Percentiles rank a stretch among this genome's conserved stretches.
Evolutionary conservation across 2,113 vertebrate species (phyloP).

Genomic region (Glaucomys volans): DNA sequence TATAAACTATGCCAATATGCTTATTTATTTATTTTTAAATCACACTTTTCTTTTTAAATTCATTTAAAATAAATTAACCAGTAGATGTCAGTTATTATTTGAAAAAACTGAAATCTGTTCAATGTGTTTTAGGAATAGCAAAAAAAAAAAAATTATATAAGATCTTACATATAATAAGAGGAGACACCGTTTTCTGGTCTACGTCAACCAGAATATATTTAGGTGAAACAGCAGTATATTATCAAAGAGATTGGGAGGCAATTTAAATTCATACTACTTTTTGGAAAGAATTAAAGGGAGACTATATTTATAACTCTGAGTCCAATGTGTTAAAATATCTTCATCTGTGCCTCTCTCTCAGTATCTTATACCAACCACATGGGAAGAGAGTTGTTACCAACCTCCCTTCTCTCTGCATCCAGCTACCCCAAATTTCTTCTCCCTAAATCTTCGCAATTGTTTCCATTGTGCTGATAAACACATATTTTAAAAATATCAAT

Average conservation of each 20-base stretch:
- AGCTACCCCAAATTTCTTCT: background rate
- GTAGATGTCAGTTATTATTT: background rate
- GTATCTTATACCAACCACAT: background rate
- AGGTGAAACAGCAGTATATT: background rate
- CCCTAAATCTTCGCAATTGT: background rate
- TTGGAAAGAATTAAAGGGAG: constrained; percentile 12
- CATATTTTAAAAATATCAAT: background rate
- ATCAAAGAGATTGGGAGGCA: background rate
- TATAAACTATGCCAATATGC: background rate
- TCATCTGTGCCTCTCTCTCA: constrained; percentile 3
- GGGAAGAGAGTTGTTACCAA: background rate
- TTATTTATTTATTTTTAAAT: constrained; percentile 24
- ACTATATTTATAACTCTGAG: constrained; percentile 17
- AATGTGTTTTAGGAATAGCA: background rate
- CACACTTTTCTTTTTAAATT: background rate
- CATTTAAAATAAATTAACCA: background rate
- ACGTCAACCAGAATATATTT: background rate
- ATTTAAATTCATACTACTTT: constrained; percentile 62
- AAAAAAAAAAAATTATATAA: background rate
- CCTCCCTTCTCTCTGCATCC: background rate
- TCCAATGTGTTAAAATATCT: constrained; percentile 17
- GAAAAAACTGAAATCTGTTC: background rate
- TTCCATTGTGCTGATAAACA: background rate
- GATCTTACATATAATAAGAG: background rate
- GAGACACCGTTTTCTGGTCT: background rate